Conservation (phyloP, 2,113 vertebrate species). For the Sturnira hondurensis region DNA sequence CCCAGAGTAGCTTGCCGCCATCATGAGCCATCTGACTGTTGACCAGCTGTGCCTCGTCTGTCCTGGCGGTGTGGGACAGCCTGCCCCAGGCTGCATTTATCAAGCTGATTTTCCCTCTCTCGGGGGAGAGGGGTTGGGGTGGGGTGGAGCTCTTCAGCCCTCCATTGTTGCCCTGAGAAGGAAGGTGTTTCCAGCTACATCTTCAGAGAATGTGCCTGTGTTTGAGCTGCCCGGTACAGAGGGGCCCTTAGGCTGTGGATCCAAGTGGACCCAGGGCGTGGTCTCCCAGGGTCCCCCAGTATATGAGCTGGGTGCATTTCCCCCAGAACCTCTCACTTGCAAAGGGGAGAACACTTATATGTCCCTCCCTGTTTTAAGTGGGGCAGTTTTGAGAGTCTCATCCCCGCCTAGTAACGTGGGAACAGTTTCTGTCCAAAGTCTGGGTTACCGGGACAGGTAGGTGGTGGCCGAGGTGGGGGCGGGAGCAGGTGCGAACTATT, state of each 20-base stretch:
- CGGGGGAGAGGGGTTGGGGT: neutral
- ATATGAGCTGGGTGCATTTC: neutral
- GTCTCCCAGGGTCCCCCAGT: neutral
- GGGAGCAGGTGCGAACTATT: neutral
- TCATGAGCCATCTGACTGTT: rapidly evolving
- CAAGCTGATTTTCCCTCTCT: neutral
- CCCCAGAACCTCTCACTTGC: neutral
- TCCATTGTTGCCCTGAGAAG: neutral
- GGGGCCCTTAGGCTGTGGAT: neutral
- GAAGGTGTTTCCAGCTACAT: neutral
- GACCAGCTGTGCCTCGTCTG: neutral
- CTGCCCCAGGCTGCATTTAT: neutral
- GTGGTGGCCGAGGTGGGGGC: neutral
- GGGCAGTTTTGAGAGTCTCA: neutral
- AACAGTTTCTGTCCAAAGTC: neutral
- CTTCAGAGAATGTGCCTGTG: neutral
- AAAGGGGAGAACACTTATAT: neutral
- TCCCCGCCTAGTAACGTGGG: neutral
- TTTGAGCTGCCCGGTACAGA: neutral
- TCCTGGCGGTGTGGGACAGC: neutral
- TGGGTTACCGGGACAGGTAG: neutral
- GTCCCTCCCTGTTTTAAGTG: neutral
- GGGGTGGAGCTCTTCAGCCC: neutral
- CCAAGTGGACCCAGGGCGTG: neutral
- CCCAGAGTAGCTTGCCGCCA: neutral